Conservation (phyloP, 2,113 vertebrate species). For the Tupaia chinensis region DNA sequence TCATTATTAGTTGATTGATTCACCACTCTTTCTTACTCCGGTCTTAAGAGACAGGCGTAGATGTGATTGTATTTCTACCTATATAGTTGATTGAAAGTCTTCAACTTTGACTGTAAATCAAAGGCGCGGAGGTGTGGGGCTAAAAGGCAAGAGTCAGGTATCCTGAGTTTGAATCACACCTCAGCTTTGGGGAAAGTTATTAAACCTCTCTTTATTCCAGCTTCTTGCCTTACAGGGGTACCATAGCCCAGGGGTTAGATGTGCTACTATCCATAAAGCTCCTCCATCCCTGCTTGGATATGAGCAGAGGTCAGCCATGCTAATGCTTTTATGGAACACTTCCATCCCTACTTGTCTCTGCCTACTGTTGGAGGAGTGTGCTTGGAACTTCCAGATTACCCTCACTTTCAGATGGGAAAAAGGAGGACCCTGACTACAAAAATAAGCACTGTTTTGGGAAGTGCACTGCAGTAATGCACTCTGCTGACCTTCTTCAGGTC, state of each 20-base stretch:
- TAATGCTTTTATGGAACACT: accelerated
- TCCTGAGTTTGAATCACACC: background rate
- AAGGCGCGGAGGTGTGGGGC: background rate
- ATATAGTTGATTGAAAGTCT: background rate
- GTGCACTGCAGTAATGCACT: no score
- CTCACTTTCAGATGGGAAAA: background rate
- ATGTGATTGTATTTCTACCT: background rate
- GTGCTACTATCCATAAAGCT: no score
- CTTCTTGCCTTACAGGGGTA: background rate
- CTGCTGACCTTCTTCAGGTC: no score
- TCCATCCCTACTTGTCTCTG: background rate
- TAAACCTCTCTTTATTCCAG: background rate
- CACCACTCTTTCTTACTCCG: background rate
- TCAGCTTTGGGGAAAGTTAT: background rate
- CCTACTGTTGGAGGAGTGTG: background rate
- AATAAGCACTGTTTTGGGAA: background rate
- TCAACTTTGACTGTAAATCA: background rate
- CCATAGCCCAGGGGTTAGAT: background rate
- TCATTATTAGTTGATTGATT: background rate
- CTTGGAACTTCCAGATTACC: background rate
- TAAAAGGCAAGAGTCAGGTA: background rate
- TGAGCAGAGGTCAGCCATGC: background rate
- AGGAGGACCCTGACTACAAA: background rate
- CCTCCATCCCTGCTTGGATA: background rate
- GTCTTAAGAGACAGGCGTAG: background rate